Percentiles rank a stretch among this genome's conserved stretches.
These are phyloP conservation scores for Dendrolimus houi DNA, from an alignment of 2,888 invertebrate genomes.

Conservation along the genomic window DNA sequence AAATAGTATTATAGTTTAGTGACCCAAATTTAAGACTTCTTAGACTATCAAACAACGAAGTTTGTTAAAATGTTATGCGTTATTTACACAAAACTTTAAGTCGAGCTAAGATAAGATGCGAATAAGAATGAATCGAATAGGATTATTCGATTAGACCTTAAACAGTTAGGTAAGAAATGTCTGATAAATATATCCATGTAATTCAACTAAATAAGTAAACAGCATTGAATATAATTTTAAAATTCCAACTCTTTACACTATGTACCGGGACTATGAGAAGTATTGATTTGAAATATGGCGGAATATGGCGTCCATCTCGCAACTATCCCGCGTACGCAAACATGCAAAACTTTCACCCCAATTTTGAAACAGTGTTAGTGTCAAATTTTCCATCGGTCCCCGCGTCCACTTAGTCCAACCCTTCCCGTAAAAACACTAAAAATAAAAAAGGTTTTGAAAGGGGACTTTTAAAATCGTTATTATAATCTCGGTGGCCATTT, in stretches of 20 bases:
- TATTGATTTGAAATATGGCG: constrained; percentile 27
- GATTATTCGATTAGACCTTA: too few relatives aligned
- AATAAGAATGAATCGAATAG: too few relatives aligned
- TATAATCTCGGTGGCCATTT: constrained; percentile 75
- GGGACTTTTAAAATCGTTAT: constrained; percentile 74
- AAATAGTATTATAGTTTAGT: too few relatives aligned
- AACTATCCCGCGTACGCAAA: constrained; percentile 19
- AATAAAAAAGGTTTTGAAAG: constrained; percentile 43
- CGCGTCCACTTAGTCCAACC: constrained; percentile 68
- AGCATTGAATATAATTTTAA: not conserved
- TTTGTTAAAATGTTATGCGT: too few relatives aligned
- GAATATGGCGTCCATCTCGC: constrained; percentile 21
- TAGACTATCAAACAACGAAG: too few relatives aligned
- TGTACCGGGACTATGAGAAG: not conserved
- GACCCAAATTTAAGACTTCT: too few relatives aligned
- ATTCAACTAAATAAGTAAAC: too few relatives aligned
- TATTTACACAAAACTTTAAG: too few relatives aligned
- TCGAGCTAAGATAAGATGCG: too few relatives aligned
- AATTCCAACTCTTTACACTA: not conserved
- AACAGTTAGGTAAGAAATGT: too few relatives aligned
- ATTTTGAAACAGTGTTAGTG: constrained; percentile 57
- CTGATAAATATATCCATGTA: too few relatives aligned
- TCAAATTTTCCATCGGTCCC: constrained; percentile 60
- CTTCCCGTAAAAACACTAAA: constrained; percentile 56
- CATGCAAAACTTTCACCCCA: constrained; percentile 52